Base-by-base conservation (phyloP, 2,888 invertebrate genomes). In the Epinotia nisella region DNA sequence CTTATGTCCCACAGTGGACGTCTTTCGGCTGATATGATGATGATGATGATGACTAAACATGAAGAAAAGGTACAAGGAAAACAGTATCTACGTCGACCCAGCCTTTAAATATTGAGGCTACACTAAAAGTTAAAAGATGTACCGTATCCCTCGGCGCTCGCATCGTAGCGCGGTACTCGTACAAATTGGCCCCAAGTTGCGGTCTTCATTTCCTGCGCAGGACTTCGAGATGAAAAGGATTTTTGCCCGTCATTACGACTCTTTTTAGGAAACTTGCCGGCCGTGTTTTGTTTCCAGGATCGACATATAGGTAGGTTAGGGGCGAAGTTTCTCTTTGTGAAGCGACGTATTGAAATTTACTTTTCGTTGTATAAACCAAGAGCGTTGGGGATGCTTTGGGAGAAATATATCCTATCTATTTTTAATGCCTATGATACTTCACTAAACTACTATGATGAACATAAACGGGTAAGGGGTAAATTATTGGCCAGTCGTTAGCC, bases 131-230 rank as follows among this genome's bases (percentile, higher is more conserved):
- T 9, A 35, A 49, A 49, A 49, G 7, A n/a, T 49, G 15, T 49
- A n/a, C 49, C 49, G n/a, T 49, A 49, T 49, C n/a, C 49, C 13
- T n/a, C 2, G n/a, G n/a, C n/a, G 49, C 49, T 49, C 61, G 67
- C 67, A 61, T 72, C 66, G 51, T 24, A 19, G 55, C 61, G 7
- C 21, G 11, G 55, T 67, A n/a, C n/a, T n/a, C n/a, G n/a, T n/a
- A 74, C 75, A 75, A 76, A 76, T 76, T 74, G 76, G 67, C 64
- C 71, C 69, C 74, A 64, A 76, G 78, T 77, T 75, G 75, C 78
- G 74, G 76, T 78, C 85, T 88, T 88, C 86, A 89, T 90, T 89
- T 90, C 89, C 90, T 87, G 84, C 74, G 73, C 74, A 79, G 80
- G 70, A 71, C 76, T 70, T 65, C 61, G 70, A 74, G 75, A 74